Evolutionary conservation across 2,797 vertebrate genomes (phyloP).

Genomic region (Spheniscus humboldti): DNA sequence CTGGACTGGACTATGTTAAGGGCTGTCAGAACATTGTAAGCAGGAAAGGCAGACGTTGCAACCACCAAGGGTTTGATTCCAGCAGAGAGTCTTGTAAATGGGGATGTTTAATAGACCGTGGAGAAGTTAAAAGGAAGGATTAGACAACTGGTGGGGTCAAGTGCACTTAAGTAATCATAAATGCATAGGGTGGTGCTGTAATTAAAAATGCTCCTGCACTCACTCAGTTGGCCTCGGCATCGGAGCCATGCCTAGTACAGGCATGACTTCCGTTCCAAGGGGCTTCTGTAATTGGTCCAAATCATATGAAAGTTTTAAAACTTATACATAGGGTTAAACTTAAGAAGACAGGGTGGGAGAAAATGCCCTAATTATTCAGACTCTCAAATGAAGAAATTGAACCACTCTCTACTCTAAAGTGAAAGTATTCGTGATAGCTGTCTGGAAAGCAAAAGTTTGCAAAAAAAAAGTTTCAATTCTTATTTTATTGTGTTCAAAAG

Average conservation of each 20-base stretch:
- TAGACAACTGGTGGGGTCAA: conserved; percentile 48
- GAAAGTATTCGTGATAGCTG: not conserved
- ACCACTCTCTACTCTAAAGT: not conserved
- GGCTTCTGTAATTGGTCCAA: not conserved
- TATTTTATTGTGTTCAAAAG: not conserved
- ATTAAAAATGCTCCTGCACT: conserved; percentile 47
- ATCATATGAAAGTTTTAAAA: not conserved
- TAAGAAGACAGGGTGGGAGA: not conserved
- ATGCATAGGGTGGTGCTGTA: conserved; percentile 14
- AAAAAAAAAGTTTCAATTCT: not conserved
- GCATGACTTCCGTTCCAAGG: not conserved
- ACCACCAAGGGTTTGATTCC: conserved; percentile 20
- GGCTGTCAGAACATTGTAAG: conserved; percentile 34
- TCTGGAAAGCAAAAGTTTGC: not conserved
- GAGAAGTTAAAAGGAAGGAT: conserved; percentile 65
- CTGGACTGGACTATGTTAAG: not conserved
- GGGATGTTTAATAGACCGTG: conserved; percentile 64
- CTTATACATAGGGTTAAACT: not conserved
- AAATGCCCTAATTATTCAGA: not conserved
- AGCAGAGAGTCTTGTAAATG: conserved; percentile 39
- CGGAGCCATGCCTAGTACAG: not conserved
- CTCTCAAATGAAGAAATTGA: not conserved
- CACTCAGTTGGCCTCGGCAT: not conserved
- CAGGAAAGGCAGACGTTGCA: conserved; percentile 8
- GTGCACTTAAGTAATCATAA: conserved; percentile 41